Percentiles rank a stretch among this genome's conserved stretches.
Conservation (phyloP, 2,797 vertebrate genomes). For the Anguilla obscura region DNA sequence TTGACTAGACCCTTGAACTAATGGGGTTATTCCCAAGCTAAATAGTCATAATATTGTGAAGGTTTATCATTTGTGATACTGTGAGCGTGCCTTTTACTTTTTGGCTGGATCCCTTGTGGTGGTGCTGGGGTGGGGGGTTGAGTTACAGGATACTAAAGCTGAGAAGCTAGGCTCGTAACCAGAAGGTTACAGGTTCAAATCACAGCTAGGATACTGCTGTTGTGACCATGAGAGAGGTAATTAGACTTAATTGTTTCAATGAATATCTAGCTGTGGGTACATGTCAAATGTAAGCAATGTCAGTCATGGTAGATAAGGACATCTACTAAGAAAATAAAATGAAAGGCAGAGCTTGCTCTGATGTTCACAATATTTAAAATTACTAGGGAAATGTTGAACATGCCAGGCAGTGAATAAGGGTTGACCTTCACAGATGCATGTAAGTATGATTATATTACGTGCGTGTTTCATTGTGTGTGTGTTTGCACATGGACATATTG, state of each 20-base stretch:
- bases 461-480: neutral
- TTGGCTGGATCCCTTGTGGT: neutral
- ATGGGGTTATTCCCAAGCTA: neutral
- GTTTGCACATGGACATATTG: neutral
- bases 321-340: neutral
- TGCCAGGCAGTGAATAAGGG: neutral
- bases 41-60: slow-evolving; percentile 1
- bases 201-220: neutral
- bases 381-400: neutral
- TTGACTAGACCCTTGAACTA: neutral
- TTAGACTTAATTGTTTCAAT: neutral
- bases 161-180: neutral
- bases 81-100: neutral
- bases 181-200: neutral
- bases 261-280: neutral
- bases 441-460: neutral
- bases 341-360: neutral
- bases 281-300: neutral
- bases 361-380: neutral
- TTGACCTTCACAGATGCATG: neutral
- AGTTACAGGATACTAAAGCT: neutral
- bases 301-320: neutral
- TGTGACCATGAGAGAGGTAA: neutral
- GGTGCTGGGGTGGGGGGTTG: neutral
- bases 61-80: neutral